Percentiles rank a stretch among this genome's conserved stretches.
These are phyloP conservation scores for Etheostoma spectabile DNA, from an alignment of 2,113 vertebrate genomes.

Conservation along the genomic window DNA sequence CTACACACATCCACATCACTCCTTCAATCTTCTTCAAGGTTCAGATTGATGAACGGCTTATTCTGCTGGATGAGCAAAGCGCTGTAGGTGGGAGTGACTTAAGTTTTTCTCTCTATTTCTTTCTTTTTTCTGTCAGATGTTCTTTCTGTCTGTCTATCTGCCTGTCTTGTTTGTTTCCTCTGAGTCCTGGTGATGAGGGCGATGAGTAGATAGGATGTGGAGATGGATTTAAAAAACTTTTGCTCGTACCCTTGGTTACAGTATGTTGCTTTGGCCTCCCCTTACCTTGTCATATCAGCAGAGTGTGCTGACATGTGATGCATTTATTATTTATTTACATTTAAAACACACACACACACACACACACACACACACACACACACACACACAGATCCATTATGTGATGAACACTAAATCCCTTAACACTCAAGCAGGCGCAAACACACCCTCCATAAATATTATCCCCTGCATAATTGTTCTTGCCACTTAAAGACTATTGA, in stretches of 20 bases:
- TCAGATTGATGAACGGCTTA: constrained; percentile 68
- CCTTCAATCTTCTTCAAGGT: constrained; percentile 55
- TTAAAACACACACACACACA: background rate
- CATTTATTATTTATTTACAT: background rate
- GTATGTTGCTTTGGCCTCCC: background rate
- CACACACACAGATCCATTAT: background rate
- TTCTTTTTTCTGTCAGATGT: background rate
- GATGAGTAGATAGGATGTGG: constrained; percentile 6
- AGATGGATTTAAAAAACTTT: constrained; percentile 12
- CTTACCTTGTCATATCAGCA: constrained; percentile 9
- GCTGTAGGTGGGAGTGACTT: constrained; percentile 40
- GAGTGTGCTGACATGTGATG: background rate
- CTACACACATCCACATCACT: constrained; percentile 31
- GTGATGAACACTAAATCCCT: constrained; percentile 5
- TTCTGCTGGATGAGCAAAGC: constrained; percentile 61
- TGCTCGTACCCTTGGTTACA: background rate
- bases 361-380: background rate
- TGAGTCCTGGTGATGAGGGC: constrained; percentile 18
- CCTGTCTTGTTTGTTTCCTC: constrained; percentile 11
- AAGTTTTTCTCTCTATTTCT: constrained; percentile 1
- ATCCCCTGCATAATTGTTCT: background rate
- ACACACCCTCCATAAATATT: constrained; percentile 18
- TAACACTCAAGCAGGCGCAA: constrained; percentile 2
- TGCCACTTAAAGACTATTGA: constrained; percentile 23
- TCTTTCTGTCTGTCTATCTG: background rate